A percentile compares a stretch with the other conserved stretches of the same genome.
Evolutionary conservation across 1,140 invertebrate genomes (phyloP).

Genomic region (Ceratina australensis): DNA sequence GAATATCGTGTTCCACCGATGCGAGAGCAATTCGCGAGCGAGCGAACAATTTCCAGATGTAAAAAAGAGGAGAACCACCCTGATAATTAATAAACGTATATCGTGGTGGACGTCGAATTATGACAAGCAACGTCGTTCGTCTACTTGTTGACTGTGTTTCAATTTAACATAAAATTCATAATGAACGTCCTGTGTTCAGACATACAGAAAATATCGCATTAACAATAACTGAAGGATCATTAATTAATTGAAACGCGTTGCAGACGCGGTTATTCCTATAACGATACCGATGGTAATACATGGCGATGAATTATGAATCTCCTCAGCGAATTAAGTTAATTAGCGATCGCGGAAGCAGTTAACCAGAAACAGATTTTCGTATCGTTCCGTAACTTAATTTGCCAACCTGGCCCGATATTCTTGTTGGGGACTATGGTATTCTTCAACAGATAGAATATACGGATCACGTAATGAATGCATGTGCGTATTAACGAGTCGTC

Average conservation of each 20-base stretch:
- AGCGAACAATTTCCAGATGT: too few species aligned
- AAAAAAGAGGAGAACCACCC: too few species aligned
- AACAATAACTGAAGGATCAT: not conserved
- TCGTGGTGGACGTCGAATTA: not conserved
- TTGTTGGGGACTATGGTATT: constrained; percentile 11
- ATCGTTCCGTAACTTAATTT: constrained; percentile 49
- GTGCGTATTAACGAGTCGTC: constrained; percentile 5
- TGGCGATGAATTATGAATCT: constrained; percentile 37
- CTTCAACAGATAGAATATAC: constrained; percentile 52
- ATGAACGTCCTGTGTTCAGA: not conserved
- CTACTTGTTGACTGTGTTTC: not conserved
- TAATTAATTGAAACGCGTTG: not conserved
- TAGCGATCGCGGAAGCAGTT: constrained; percentile 35
- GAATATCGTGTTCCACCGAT: too few species aligned
- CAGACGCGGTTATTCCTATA: not conserved
- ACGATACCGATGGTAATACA: constrained; percentile 5
- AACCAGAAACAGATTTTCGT: not conserved
- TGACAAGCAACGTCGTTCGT: not conserved
- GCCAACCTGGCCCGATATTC: constrained; percentile 64
- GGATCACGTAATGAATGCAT: constrained; percentile 55
- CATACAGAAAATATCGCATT: not conserved
- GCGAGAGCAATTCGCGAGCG: too few species aligned
- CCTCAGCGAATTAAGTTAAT: constrained; percentile 44
- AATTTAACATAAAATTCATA: constrained; percentile 13
- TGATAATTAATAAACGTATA: not conserved